Base-by-base conservation (phyloP, 2,113 vertebrate genomes). In the Microtus montanus region DNA sequence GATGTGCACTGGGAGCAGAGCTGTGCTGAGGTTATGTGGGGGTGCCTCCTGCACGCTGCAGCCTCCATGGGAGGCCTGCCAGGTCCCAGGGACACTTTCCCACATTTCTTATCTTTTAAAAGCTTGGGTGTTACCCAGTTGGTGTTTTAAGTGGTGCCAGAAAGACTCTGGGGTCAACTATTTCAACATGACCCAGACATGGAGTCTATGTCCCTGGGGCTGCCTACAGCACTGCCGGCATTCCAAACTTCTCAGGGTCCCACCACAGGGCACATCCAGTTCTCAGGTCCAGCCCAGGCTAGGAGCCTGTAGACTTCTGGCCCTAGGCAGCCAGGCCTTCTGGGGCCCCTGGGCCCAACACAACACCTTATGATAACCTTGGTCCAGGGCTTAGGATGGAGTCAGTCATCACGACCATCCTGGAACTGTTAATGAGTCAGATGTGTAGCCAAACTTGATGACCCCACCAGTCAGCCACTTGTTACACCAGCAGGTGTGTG, bases 271-370 rank as follows among this genome's bases (percentile, higher is more conserved):
- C 33, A 6, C 4, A 2, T 1, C 0, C 4, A 2, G 24, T 80
- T 84, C 85, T 52, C 38, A 44, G 44, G 20, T 3, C 15, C 2
- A 87, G 83, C 71, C 44, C 52, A 54, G n/a, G 5, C 63, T 26
- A 8, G 1, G 19, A 74, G 33, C 22, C 44, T 38, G n/a, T 28
- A 19, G 14, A 6, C 1, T 0, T n/a, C 2, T 0, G 74, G 75
- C 58, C n/a, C 26, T 12, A 19, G 63, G 10, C 7, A 20, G 3
- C 41, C 19, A 1, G 38, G 14, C 47, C 19, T 0, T 1, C 19
- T 33, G 73, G 33, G 11, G 14, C 26, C n/a, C 3, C 82, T 47
- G 7, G 22, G 17, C 12, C 35, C n/a, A n/a, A 68, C 47, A 26
- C 0, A 2, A n/a, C 11, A 33, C 28, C 5, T n/a, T 1, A 0